Evolutionary conservation across 1,140 invertebrate genomes (phyloP).

Genomic region (Periplaneta americana): DNA sequence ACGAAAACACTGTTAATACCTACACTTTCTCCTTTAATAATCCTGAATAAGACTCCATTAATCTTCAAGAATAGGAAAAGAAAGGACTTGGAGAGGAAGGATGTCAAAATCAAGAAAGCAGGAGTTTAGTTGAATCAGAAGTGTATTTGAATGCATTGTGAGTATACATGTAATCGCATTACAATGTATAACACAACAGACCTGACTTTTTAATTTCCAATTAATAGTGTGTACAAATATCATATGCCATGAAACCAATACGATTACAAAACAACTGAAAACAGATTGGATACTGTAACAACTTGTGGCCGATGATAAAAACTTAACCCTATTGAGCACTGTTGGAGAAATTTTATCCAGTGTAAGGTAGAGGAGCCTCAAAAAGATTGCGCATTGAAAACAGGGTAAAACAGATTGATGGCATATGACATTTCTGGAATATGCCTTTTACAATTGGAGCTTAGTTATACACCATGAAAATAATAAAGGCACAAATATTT

Average conservation of each 20-base stretch:
- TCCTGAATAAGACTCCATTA: no score
- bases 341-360: not conserved
- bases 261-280: not conserved
- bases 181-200: not conserved
- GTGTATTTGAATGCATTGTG: not conserved
- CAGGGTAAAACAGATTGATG: not conserved
- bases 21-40: no score
- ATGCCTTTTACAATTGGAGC: slow-evolving; percentile 8
- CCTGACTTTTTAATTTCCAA: slow-evolving; percentile 3
- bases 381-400: not conserved
- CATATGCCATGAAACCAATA: slow-evolving; percentile 6
- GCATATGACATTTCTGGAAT: slow-evolving; percentile 13
- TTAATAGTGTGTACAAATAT: slow-evolving; percentile 5
- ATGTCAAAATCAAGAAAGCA: no score
- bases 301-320: not conserved
- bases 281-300: not conserved
- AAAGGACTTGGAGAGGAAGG: no score
- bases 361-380: not conserved
- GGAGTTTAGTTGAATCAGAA: not conserved
- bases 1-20: no score
- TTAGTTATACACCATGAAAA: slow-evolving; percentile 13
- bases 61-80: no score
- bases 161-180: not conserved
- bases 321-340: not conserved
- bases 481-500: slow-evolving; percentile 13